Evolutionary conservation across 2,113 vertebrate species (phyloP).

Genomic region (Artemisiospiza belli): DNA sequence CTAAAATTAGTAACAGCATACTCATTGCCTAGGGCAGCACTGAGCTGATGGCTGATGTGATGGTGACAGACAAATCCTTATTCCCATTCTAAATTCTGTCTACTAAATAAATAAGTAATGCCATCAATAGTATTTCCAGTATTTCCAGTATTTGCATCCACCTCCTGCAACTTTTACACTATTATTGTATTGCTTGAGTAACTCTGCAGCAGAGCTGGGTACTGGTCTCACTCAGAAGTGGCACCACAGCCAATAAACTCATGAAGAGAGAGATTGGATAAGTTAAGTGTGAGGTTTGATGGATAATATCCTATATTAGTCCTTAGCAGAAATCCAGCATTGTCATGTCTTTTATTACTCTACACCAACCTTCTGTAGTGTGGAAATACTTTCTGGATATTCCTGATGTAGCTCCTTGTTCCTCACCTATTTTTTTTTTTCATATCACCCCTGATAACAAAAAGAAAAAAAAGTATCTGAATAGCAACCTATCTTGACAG

Average conservation of each 20-base stretch:
- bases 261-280: background rate
- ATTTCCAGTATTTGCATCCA: slow-evolving; percentile 24
- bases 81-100: slow-evolving; percentile 65
- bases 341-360: background rate
- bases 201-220: background rate
- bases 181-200: background rate
- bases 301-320: background rate
- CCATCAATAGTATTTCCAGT: slow-evolving; percentile 48
- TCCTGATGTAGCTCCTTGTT: background rate
- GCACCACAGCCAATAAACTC: background rate
- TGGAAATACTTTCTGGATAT: background rate
- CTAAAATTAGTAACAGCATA: slow-evolving; percentile 67
- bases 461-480: background rate
- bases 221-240: background rate
- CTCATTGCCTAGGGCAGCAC: slow-evolving; percentile 41
- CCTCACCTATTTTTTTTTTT: background rate
- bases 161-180: slow-evolving; percentile 29
- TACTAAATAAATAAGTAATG: slow-evolving; percentile 63
- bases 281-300: background rate
- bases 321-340: background rate
- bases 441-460: background rate
- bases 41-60: slow-evolving; percentile 58
- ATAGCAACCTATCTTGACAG: background rate
- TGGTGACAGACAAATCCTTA: slow-evolving; percentile 70
- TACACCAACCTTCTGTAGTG: background rate